Conservation (phyloP, 1,140 invertebrate genomes). For the Macrotrachela quadricornifera region DNA sequence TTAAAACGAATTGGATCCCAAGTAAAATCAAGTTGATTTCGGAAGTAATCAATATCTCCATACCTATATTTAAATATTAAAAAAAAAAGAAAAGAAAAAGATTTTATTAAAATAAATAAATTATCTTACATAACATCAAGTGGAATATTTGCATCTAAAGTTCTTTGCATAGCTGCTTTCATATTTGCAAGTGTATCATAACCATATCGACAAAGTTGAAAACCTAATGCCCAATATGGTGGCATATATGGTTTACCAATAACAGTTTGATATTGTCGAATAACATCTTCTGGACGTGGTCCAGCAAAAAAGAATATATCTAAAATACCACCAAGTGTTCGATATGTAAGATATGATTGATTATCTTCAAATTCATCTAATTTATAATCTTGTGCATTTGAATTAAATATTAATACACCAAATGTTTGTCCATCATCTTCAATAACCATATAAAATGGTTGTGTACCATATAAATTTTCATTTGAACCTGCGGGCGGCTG, state of each 20-base stretch:
- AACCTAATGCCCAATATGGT: conserved; percentile 35
- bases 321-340: conserved; percentile 23
- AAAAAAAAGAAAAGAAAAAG: too few species aligned
- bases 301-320: conserved; percentile 34
- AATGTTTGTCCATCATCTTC: conserved; percentile 32
- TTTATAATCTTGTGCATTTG: conserved; percentile 20
- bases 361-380: background rate
- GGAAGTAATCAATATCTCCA: conserved; percentile 32
- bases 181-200: conserved; percentile 17
- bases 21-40: conserved; percentile 27
- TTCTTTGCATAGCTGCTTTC: conserved; percentile 1
- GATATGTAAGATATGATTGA: conserved; percentile 18
- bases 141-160: conserved; percentile 2
- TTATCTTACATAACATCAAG: conserved; percentile 17
- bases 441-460: conserved; percentile 52
- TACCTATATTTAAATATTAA: conserved; percentile 19
- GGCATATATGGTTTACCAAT: conserved; percentile 32
- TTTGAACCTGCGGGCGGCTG: background rate
- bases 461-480: conserved; percentile 53
- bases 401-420: conserved; percentile 23
- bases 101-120: too few species aligned
- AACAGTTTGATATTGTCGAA: conserved; percentile 11
- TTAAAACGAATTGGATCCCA: conserved; percentile 20
- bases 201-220: conserved; percentile 32
- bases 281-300: conserved; percentile 28